phyloP scores from a whole-genome alignment of 2,888 invertebrate genomes.

The Lysandra bellargus region DNA sequence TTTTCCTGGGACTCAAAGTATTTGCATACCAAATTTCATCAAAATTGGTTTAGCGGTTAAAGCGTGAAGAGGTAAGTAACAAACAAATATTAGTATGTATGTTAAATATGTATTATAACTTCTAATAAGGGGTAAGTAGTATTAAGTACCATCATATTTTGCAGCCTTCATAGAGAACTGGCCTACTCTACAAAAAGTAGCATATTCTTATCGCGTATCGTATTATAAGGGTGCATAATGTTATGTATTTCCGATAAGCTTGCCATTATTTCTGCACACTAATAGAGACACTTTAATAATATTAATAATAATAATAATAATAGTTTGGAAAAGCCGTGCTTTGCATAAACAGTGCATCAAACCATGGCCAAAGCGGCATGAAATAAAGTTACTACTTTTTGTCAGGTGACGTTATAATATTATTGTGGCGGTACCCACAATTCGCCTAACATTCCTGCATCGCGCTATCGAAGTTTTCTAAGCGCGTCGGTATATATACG shows the following conservation, averaged over 20 bases:
- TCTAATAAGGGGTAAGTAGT: neutral
- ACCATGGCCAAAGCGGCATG: too few relatives aligned
- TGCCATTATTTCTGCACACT: neutral
- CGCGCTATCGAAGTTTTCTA: too few relatives aligned
- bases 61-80: too few relatives aligned
- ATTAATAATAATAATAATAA: neutral
- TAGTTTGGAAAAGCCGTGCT: neutral
- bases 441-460: too few relatives aligned
- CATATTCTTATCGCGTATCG: neutral
- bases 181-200: neutral
- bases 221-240: conserved; percentile 11
- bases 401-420: too few relatives aligned
- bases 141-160: neutral
- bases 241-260: conserved; percentile 8
- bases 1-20: too few relatives aligned
- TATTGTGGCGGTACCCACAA: neutral
- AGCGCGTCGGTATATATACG: too few relatives aligned
- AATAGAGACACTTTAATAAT: neutral
- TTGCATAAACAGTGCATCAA: too few relatives aligned
- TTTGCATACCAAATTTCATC: too few relatives aligned
- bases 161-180: neutral
- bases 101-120: neutral
- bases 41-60: too few relatives aligned
- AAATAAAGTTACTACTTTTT: too few relatives aligned
- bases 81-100: too few relatives aligned